Evolutionary conservation across 2,113 vertebrate genomes (phyloP), one percentile per base, ranked within the genome.

Genomic region (Seriola dumerili): DNA sequence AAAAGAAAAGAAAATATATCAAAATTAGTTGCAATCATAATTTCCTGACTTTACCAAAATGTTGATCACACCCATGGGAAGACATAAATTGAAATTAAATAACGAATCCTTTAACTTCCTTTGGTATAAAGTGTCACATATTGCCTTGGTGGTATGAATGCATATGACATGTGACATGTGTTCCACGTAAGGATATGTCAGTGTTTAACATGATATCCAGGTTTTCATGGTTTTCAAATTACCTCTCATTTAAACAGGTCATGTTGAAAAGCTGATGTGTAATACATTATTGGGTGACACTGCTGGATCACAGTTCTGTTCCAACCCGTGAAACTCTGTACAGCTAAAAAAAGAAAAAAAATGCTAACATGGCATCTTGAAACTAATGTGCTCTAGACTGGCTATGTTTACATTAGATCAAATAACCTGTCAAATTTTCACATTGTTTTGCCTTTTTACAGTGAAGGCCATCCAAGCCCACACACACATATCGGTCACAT

Each of bases 401-500:
- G 29, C 29, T 29, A 2, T 29, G 29, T 29, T 29, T 29, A 29
- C 29, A 29, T 29, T 29, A 29, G 2, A 29, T 29, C 29, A 29
- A 29, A 29, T 29, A 29, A 29, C 29, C 29, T 29, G 29, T 29
- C 29, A 2, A 25, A 29, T 29, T 29, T 29, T 29, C 29, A 44
- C 29, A 71, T 54, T 32, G 66, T 77, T 62, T 75, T 6, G 0
- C 17, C 17, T 42, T 7, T 32, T 7, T 32, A 61, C 52, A 55
- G 62, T 64, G 66, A 87, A 89, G 63, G 71, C 44, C 67, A 40
- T 57, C n/a, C 66, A 19, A 38, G 32, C 61, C 66, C 74, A 84
- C 34, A 36, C 70, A 81, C 62, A 63, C 55, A 73, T 14, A 11
- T 44, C 16, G 46, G 19, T 76, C 55, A 85, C 0, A 46, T 58